phyloP scores from a whole-genome alignment of 1,140 invertebrate genomes.

The Babylonia areolata region DNA sequence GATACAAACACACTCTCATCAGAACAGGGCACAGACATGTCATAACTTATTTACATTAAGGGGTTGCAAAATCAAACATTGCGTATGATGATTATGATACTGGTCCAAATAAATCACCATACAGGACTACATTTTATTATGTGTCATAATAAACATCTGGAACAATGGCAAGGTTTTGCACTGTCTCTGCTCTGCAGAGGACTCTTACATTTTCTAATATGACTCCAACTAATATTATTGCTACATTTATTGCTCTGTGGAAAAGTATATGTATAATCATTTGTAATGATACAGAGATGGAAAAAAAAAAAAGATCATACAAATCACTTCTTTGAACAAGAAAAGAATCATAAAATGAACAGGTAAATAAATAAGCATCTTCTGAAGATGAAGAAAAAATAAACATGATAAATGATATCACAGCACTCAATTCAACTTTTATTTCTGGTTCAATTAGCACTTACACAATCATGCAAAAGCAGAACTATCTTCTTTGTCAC shows the following conservation, averaged over 20 bases:
- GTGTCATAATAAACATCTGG: too few species aligned
- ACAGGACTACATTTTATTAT: neutral
- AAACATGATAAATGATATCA: conserved; percentile 8
- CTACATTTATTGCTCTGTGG: too few species aligned
- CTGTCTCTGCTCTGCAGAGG: neutral
- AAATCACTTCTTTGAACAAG: too few species aligned
- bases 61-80: neutral
- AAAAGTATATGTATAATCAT: too few species aligned
- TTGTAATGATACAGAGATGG: too few species aligned
- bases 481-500: neutral
- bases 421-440: conserved; percentile 23
- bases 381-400: too few species aligned
- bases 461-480: neutral
- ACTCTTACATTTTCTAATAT: neutral
- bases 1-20: neutral
- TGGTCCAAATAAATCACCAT: neutral
- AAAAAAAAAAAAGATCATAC: too few species aligned
- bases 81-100: neutral
- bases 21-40: neutral
- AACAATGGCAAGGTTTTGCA: conserved; percentile 3
- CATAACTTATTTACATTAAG: neutral
- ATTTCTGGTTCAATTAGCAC: neutral
- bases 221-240: too few species aligned
- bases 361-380: too few species aligned
- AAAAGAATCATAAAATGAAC: too few species aligned